Conservation (phyloP, 2,113 vertebrate genomes). For the Aldabrachelys gigantea region DNA sequence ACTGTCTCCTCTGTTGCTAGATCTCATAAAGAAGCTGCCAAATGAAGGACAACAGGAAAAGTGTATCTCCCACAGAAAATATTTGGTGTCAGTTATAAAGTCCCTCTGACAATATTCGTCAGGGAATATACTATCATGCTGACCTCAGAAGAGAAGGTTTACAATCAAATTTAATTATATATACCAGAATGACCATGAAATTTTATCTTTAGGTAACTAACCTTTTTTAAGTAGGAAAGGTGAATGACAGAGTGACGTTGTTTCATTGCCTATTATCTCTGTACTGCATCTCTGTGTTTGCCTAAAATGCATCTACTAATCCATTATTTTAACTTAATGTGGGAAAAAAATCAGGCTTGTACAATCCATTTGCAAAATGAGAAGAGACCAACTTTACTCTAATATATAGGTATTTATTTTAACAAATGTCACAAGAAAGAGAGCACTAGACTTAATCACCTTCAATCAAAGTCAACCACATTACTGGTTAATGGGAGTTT, state of each 20-base stretch:
- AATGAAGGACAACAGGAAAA: conserved; percentile 9
- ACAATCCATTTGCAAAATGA: conserved; percentile 79
- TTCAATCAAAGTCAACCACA: conserved; percentile 84
- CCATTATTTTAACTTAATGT: conserved; percentile 71
- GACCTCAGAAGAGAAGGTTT: conserved; percentile 75
- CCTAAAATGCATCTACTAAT: conserved; percentile 70
- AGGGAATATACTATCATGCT: conserved; percentile 66
- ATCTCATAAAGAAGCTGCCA: neutral
- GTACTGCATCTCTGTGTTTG: conserved; percentile 71
- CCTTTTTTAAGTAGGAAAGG: conserved; percentile 78
- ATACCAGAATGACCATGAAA: conserved; percentile 80
- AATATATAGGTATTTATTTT: conserved; percentile 81
- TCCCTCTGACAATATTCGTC: conserved; percentile 70
- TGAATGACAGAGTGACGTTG: conserved; percentile 77
- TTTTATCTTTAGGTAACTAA: conserved; percentile 82
- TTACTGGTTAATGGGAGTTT: conserved; percentile 83
- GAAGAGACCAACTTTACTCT: conserved; percentile 78
- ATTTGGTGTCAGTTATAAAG: conserved; percentile 58
- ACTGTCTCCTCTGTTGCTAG: neutral
- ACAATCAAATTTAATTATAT: conserved; percentile 78
- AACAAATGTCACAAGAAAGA: conserved; percentile 81
- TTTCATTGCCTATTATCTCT: conserved; percentile 79
- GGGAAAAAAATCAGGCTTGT: conserved; percentile 65
- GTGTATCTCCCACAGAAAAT: conserved; percentile 28
- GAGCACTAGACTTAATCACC: conserved; percentile 81